Percentiles rank a stretch among this genome's conserved stretches.
Conservation (phyloP, 2,113 vertebrate species). For the Phrynocephalus versicolor region DNA sequence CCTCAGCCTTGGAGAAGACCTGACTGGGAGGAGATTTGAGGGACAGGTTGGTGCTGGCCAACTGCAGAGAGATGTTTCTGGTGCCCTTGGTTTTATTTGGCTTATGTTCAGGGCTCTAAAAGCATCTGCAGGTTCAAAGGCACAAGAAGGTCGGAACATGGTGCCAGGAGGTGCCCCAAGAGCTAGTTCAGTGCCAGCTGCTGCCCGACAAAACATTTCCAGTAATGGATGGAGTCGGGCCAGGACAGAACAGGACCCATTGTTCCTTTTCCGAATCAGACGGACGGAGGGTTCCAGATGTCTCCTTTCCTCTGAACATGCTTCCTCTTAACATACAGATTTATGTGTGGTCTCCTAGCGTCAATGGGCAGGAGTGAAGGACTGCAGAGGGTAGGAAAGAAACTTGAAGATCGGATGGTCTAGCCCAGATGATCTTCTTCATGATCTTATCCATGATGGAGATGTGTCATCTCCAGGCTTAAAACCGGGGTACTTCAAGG, state of each 20-base stretch:
- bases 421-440: too few relatives aligned
- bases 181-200: background rate
- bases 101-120: background rate
- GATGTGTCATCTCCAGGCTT: too few relatives aligned
- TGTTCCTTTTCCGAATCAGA: conserved; percentile 1
- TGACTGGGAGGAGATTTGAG: background rate
- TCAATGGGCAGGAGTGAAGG: background rate
- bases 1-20: background rate
- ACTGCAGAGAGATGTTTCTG: background rate
- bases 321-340: background rate
- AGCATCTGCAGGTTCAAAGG: background rate
- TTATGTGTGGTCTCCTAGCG: background rate
- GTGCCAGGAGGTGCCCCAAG: background rate
- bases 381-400: background rate
- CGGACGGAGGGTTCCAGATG: background rate
- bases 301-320: background rate
- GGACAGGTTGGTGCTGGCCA: background rate
- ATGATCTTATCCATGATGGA: too few relatives aligned
- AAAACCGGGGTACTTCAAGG: too few relatives aligned
- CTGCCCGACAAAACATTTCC: conserved; percentile 10
- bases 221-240: conserved; percentile 3
- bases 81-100: background rate
- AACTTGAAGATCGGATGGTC: background rate
- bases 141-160: background rate
- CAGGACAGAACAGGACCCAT: conserved; percentile 4